Evolutionary conservation across 2,888 invertebrate genomes (phyloP).

Genomic region (Eupithecia vulgata): DNA sequence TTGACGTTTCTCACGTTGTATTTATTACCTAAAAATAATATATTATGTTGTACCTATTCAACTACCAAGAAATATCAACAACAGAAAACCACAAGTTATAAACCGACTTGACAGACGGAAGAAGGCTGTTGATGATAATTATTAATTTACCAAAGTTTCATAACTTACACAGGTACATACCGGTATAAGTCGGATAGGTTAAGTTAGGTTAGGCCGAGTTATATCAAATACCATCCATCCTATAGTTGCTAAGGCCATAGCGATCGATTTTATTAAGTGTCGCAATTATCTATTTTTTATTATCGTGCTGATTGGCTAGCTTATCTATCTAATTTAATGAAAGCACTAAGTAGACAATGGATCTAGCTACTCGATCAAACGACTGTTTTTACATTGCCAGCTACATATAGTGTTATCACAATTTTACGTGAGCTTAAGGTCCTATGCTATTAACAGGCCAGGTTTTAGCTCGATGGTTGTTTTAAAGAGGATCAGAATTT

Average conservation of each 20-base stretch:
- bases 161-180: no score
- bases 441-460: constrained; percentile 33
- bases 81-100: no score
- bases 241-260: neutral
- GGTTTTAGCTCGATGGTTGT: constrained; percentile 19
- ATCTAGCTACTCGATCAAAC: neutral
- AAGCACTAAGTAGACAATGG: neutral
- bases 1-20: neutral
- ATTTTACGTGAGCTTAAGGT: constrained; percentile 32
- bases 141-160: neutral
- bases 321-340: neutral
- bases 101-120: no score
- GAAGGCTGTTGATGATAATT: neutral
- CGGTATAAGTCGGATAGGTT: no score
- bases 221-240: no score
- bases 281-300: neutral
- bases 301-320: neutral
- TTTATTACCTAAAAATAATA: neutral
- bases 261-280: neutral
- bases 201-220: no score
- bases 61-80: no score
- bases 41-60: no score
- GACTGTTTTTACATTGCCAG: neutral
- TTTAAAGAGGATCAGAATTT: constrained; percentile 26
- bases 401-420: constrained; percentile 1